These are phyloP conservation scores for Reticulitermes speratus DNA, from an alignment of 1,140 invertebrate species.

Conservation along the genomic window DNA sequence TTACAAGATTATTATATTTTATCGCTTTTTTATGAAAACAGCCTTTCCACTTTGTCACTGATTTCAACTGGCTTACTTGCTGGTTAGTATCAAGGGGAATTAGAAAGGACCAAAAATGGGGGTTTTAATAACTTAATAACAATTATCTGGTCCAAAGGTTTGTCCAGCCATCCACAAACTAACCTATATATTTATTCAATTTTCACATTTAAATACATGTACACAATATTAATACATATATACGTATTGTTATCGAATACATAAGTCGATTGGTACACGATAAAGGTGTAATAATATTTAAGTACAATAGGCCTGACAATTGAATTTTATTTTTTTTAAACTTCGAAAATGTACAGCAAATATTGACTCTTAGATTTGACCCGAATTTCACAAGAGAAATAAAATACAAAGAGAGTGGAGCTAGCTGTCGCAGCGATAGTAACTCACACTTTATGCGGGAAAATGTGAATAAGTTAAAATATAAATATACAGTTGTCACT, in stretches of 20 bases:
- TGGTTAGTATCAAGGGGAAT: background rate
- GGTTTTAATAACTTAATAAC: background rate
- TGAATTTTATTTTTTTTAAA: background rate
- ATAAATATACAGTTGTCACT: too few relatives aligned
- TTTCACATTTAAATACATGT: constrained; percentile 16
- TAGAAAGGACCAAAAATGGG: background rate
- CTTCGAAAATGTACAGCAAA: background rate
- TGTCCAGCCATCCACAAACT: constrained; percentile 13
- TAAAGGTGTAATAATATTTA: background rate
- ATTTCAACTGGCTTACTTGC: too few relatives aligned
- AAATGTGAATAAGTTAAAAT: too few relatives aligned
- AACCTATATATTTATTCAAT: constrained; percentile 4
- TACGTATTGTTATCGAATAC: background rate
- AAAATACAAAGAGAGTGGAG: background rate
- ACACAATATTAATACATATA: background rate
- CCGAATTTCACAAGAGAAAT: background rate
- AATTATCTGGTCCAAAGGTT: background rate
- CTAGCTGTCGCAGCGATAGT: too few relatives aligned
- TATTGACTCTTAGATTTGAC: background rate
- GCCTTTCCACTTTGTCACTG: too few relatives aligned
- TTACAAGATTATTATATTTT: too few relatives aligned
- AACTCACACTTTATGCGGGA: too few relatives aligned
- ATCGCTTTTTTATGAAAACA: too few relatives aligned
- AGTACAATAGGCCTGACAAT: constrained; percentile 11
- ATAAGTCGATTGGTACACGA: background rate